Percentiles rank a stretch among this genome's conserved stretches.
Conservation (phyloP, 2,113 vertebrate species). For the Mystacornis crossleyi region DNA sequence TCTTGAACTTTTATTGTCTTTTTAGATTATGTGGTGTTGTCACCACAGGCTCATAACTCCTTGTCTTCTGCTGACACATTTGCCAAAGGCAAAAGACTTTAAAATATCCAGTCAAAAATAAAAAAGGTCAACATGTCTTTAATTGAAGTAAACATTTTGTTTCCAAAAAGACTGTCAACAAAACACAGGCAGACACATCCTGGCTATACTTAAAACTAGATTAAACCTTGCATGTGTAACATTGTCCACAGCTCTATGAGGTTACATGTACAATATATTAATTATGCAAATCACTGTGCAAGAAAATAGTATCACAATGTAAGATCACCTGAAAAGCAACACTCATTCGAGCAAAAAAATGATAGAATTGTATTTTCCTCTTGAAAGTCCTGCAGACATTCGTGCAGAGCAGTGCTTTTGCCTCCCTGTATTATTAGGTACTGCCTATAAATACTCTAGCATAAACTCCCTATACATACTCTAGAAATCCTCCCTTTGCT, state of each 20-base stretch:
- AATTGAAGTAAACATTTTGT: neutral
- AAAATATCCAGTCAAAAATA: neutral
- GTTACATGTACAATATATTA: neutral
- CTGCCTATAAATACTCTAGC: neutral
- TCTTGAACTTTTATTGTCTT: neutral
- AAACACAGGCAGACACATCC: neutral
- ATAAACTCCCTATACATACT: neutral
- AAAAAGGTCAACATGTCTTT: neutral
- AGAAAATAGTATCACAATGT: neutral
- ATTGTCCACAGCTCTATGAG: neutral
- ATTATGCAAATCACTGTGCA: neutral
- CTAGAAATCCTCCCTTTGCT: neutral
- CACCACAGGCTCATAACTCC: neutral
- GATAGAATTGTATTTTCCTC: neutral
- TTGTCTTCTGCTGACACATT: neutral
- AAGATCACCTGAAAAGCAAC: neutral
- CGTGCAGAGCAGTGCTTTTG: neutral
- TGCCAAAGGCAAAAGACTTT: neutral
- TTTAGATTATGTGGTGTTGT: neutral
- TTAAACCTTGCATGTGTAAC: neutral
- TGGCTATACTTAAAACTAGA: neutral
- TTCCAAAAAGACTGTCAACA: neutral
- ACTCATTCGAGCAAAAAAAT: neutral
- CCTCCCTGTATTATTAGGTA: neutral
- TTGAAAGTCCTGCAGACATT: neutral